phyloP scores from a whole-genome alignment of 2,113 vertebrate genomes.

The Bothrops jararaca region DNA sequence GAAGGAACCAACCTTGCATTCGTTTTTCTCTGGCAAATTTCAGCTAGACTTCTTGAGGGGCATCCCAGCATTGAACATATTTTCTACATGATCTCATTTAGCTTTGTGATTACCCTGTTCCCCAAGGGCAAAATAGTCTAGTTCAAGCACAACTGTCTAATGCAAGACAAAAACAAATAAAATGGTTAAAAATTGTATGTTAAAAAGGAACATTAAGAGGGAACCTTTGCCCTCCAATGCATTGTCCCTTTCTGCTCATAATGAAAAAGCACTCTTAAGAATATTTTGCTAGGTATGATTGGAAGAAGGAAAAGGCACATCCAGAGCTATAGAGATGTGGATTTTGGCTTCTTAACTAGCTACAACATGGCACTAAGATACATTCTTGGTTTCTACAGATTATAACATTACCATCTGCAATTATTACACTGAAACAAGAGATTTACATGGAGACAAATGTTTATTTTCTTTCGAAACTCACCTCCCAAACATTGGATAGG shows the following conservation, averaged over 20 bases:
- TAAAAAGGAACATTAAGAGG: background rate
- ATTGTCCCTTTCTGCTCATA: background rate
- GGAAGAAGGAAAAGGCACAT: background rate
- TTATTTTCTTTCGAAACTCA: background rate
- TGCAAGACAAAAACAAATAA: background rate
- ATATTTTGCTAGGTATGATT: background rate
- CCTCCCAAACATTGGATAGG: background rate
- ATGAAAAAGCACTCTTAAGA: background rate
- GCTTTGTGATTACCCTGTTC: background rate
- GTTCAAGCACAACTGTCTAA: background rate
- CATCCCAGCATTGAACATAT: background rate
- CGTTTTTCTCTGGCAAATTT: background rate
- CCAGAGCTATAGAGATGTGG: background rate
- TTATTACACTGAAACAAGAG: background rate
- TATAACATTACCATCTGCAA: background rate
- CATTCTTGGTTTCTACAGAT: background rate
- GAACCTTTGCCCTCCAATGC: background rate
- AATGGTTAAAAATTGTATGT: background rate
- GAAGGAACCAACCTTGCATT: background rate
- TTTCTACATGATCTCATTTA: background rate
- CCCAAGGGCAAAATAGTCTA: background rate
- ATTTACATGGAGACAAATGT: background rate
- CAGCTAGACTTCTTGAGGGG: background rate
- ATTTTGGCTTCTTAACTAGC: background rate
- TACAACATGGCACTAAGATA: background rate